Evolutionary conservation across 1,140 invertebrate genomes (phyloP).

Genomic region (Drosophila seguyi): DNA sequence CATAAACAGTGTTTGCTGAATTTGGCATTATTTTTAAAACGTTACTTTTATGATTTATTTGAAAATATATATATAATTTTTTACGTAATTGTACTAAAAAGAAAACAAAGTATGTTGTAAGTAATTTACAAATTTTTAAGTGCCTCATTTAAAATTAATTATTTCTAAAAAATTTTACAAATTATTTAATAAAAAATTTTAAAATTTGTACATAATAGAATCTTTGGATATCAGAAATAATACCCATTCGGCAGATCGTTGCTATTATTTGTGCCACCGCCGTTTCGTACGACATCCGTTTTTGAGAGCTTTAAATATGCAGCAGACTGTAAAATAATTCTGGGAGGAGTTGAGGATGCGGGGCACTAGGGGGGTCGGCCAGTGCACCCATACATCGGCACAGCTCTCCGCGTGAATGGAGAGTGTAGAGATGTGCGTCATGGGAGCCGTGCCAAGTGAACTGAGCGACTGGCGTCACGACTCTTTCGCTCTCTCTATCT

Average conservation of each 20-base stretch:
- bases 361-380: background rate
- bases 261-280: background rate
- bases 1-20: no score
- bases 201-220: background rate
- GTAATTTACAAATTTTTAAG: no score
- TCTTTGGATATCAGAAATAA: background rate
- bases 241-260: background rate
- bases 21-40: no score
- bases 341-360: slow-evolving; percentile 19
- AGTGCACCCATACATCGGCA: slow-evolving; percentile 15
- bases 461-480: slow-evolving; percentile 25
- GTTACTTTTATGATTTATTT: no score
- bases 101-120: no score
- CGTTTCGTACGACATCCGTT: slow-evolving; percentile 18
- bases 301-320: slow-evolving; percentile 59
- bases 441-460: slow-evolving; percentile 18
- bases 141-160: background rate
- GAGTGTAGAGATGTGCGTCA: slow-evolving; percentile 55
- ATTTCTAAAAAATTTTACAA: background rate
- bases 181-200: background rate
- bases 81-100: no score
- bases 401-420: slow-evolving; percentile 18
- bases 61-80: no score
- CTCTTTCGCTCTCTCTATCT: slow-evolving; percentile 14
- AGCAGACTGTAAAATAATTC: slow-evolving; percentile 56